Base-by-base conservation (phyloP, 2,113 vertebrate species). In the Poeciliopsis prolifica region DNA sequence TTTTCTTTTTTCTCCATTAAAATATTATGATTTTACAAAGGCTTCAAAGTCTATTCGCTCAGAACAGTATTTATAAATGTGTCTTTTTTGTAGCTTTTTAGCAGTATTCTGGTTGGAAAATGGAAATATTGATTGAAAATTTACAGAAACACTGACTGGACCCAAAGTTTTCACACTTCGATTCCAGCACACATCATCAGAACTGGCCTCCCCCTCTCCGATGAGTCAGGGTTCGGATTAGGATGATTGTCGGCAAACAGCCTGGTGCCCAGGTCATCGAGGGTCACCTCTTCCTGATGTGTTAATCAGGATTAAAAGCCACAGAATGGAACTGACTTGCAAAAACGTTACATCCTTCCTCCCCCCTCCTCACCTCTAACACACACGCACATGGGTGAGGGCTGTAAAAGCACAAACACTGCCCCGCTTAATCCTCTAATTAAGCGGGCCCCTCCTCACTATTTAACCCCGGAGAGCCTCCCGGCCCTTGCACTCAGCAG, bases 251-350 rank as follows among this genome's bases (percentile, higher is more conserved):
- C 88, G 74, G 87, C 89, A 86, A 91, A 91, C 93, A 93, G 90
- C 91, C 92, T 92, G 93, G 90, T 93, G 91, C 87, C 91, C 84
- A 72, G 94, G 93, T 95, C 93, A 86, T 86, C 37, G 31, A 77
- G 79, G 94, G 93, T 95, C 94, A 89, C 48, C 86, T 77, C 88
- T 94, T 71, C 92, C 94, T 94, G 93, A 94, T 94, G 93, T 94
- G 92, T 93, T 94, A 94, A 93, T 92, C 74, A 89, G 92, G 91
- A 91, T 93, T 93, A 90, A 81, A 92, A 84, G 88, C 89, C 74
- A 75, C 91, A 89, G 88, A 82, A 90, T 86, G 80, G 87, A 85
- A 81, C 75, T 68, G 82, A 79, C 86, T 85, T 89, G 90, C 85
- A 92, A 92, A 74, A 92, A 92, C 86, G 88, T 74, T 40, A 83